Evolutionary conservation across 2,888 invertebrate genomes (phyloP).

Genomic region (Hyalella azteca): DNA sequence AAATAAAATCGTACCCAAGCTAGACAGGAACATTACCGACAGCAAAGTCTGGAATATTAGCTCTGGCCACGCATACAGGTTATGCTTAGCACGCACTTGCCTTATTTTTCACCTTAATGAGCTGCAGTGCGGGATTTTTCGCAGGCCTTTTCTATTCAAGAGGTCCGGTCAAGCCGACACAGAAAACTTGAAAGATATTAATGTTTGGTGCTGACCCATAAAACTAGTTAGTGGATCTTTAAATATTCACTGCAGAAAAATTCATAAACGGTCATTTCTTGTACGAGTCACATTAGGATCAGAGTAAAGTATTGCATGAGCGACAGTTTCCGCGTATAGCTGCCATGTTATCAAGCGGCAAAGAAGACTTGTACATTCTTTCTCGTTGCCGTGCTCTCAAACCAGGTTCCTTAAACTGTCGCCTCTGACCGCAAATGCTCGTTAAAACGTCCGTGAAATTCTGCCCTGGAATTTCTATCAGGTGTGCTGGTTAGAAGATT

Average conservation of each 20-base stretch:
- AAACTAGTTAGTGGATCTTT: background rate
- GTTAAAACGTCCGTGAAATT: slow-evolving; percentile 22
- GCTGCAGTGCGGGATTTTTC: background rate
- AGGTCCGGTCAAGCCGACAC: background rate
- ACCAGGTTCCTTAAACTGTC: slow-evolving; percentile 10
- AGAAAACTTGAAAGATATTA: background rate
- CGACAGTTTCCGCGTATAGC: slow-evolving; percentile 17
- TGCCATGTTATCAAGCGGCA: slow-evolving; percentile 23
- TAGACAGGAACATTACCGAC: no score
- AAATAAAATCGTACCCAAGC: no score
- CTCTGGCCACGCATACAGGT: no score
- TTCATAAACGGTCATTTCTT: background rate
- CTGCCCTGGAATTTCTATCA: slow-evolving; percentile 9
- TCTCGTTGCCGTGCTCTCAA: background rate
- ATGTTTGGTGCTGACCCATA: background rate
- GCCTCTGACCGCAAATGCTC: slow-evolving; percentile 26
- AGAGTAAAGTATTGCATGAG: background rate
- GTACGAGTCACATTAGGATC: slow-evolving; percentile 18
- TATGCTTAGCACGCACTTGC: no score
- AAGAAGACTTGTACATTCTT: slow-evolving; percentile 15
- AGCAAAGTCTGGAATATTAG: no score
- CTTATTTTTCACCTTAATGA: no score
- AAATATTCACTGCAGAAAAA: background rate
- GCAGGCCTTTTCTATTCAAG: background rate
- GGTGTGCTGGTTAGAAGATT: slow-evolving; percentile 2